Percentiles rank a stretch among this genome's conserved stretches.
Evolutionary conservation across 2,797 vertebrate species (phyloP).

Genomic region (Uromys caudimaculatus): DNA sequence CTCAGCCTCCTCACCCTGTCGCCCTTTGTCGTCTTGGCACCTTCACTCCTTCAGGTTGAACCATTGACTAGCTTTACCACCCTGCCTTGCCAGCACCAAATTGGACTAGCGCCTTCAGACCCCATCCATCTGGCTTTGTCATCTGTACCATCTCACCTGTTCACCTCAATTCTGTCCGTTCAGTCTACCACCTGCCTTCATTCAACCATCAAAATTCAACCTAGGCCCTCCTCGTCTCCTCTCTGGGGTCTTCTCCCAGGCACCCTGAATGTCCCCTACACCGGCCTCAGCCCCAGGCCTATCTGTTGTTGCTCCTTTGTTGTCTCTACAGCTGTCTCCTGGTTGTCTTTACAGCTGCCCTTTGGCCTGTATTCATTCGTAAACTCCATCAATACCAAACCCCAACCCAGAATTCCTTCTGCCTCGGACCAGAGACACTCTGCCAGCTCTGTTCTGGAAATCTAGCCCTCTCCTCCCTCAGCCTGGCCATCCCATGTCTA

Average conservation of each 20-base stretch:
- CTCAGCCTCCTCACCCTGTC: constrained; percentile 4
- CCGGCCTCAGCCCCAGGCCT: not conserved
- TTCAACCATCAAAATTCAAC: not conserved
- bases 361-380: not conserved
- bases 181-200: not conserved
- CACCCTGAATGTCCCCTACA: not conserved
- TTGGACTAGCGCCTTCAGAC: not conserved
- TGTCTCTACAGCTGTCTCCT: constrained; percentile 41
- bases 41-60: not conserved
- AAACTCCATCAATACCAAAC: not conserved
- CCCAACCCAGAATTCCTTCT: not conserved
- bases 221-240: not conserved
- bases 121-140: constrained; percentile 40
- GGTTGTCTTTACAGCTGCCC: constrained; percentile 52
- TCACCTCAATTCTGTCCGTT: not conserved
- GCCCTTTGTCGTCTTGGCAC: constrained; percentile 62
- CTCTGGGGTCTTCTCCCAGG: not conserved
- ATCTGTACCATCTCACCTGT: constrained; percentile 31
- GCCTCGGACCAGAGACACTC: not conserved
- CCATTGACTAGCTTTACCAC: not conserved
- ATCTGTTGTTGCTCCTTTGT: constrained; percentile 41
- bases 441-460: not conserved
- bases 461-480: not conserved
- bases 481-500: not conserved
- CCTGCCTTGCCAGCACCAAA: not conserved